Evolutionary conservation across 2,797 vertebrate species (phyloP).

Genomic region (Gallinago solitaria): DNA sequence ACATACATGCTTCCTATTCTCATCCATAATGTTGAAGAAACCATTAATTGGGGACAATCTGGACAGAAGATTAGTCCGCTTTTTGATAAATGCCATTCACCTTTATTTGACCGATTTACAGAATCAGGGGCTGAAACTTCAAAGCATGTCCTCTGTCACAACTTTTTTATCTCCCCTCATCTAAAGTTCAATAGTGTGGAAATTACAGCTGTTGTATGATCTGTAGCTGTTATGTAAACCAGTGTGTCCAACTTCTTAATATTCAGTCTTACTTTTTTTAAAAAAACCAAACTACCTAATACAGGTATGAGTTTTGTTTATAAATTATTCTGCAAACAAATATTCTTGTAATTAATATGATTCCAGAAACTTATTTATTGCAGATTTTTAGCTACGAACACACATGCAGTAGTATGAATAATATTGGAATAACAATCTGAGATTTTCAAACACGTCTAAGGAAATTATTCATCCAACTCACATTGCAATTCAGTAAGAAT

Average conservation of each 20-base stretch:
- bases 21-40: background rate
- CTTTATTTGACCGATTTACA: constrained; percentile 38
- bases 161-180: background rate
- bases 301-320: constrained; percentile 5
- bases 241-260: background rate
- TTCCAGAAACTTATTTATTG: background rate
- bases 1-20: constrained; percentile 5
- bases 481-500: constrained; percentile 23
- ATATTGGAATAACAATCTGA: constrained; percentile 19
- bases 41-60: background rate
- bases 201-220: background rate
- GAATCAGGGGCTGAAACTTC: constrained; percentile 14
- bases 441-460: constrained; percentile 6
- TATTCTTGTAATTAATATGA: background rate
- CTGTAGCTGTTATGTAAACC: background rate
- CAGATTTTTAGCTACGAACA: background rate
- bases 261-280: background rate
- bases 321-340: background rate
- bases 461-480: constrained; percentile 31
- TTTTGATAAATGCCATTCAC: constrained; percentile 38
- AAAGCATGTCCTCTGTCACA: background rate
- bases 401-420: background rate
- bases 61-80: constrained; percentile 24
- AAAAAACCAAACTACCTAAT: background rate
- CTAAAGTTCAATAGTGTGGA: background rate